Evolutionary conservation across 2,888 invertebrate species (phyloP), one percentile per base, ranked within the genome.

Genomic region (Drosophila paracracens): DNA sequence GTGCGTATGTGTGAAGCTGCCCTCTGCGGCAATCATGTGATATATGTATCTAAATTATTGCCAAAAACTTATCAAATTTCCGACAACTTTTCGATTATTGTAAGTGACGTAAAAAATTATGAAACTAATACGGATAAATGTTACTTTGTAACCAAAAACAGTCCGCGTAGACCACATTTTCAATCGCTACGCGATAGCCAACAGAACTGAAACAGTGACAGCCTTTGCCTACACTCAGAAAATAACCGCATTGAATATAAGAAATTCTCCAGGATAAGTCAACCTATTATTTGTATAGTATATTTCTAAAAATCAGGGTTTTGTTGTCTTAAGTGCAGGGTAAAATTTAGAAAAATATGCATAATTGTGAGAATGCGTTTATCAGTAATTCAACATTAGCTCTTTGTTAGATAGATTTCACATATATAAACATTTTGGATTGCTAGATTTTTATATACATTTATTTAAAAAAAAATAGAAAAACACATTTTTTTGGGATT

Each of bases 111-210:
- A 61, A 64, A 69, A 75, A 76, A 87, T 71, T 77, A 82, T 70
- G 69, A 73, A 85, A 84, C 88, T 77, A 73, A 88, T 83, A 81
- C 76, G 76, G 61, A 72, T 74, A 68, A 62, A 76, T 74, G 75
- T 57, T 69, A 81, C 66, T 68, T 83, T 82, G 76, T 68, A 72
- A 71, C 79, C 69, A 73, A 56, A 58, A 74, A 69, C 67, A 67
- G 57, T 38, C 43, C 21, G 43, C 25, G 56, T 25, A 48, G 59
- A 70, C 54, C 68, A 82, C 78, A 62, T 78, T 86, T 87, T 79
- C 81, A 81, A 86, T 76, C 74, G 79, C 83, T 76, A 76, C 77
- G 74, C 79, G 83, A 75, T 62, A 76, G 76, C 76, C 78, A 82
- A 65, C 65, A 68, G 63, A 64, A 43, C 54, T 58, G 52, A 38